A percentile compares a stretch with the other conserved stretches of the same genome.
phyloP scores from a whole-genome alignment of 2,797 vertebrate genomes.

The Cichlasoma orientale region DNA sequence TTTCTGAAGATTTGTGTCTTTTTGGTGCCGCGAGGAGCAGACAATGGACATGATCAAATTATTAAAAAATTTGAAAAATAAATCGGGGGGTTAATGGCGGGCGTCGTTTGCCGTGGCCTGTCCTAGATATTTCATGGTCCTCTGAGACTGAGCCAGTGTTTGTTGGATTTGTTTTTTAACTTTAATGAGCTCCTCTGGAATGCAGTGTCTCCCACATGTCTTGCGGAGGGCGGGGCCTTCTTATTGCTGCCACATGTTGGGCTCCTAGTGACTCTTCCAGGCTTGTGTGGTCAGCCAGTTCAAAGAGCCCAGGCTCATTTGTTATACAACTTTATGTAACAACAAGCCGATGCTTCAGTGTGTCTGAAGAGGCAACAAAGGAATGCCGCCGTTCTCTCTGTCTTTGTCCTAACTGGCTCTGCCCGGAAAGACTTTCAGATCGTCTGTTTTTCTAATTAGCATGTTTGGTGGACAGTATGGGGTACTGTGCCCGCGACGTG shows the following conservation, averaged over 20 bases:
- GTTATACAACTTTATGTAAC: constrained; percentile 85
- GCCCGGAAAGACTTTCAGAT: constrained; percentile 58
- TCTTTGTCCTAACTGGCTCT: constrained; percentile 62
- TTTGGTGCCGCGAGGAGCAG: not conserved
- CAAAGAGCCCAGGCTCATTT: constrained; percentile 84
- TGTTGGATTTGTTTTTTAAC: constrained; percentile 78
- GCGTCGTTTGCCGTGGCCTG: constrained; percentile 26
- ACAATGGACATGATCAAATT: constrained; percentile 13
- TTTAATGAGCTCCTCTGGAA: constrained; percentile 84
- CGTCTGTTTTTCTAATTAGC: constrained; percentile 74
- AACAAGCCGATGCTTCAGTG: constrained; percentile 71
- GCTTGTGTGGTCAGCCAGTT: constrained; percentile 85
- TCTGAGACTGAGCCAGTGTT: constrained; percentile 68
- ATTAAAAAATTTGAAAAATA: constrained; percentile 37
- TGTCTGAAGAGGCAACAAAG: constrained; percentile 71
- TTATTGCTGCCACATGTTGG: constrained; percentile 87
- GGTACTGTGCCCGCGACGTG: constrained; percentile 33
- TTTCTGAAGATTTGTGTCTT: constrained; percentile 16
- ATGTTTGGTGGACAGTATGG: constrained; percentile 57
- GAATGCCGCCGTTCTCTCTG: constrained; percentile 63
- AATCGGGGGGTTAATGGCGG: not conserved
- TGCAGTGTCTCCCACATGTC: constrained; percentile 86
- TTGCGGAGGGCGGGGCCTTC: constrained; percentile 73
- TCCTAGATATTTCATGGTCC: constrained; percentile 32
- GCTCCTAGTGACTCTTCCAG: constrained; percentile 79